A percentile compares a stretch with the other conserved stretches of the same genome.
Evolutionary conservation across 2,797 vertebrate genomes (phyloP).

Genomic region (Cossypha polioptera): DNA sequence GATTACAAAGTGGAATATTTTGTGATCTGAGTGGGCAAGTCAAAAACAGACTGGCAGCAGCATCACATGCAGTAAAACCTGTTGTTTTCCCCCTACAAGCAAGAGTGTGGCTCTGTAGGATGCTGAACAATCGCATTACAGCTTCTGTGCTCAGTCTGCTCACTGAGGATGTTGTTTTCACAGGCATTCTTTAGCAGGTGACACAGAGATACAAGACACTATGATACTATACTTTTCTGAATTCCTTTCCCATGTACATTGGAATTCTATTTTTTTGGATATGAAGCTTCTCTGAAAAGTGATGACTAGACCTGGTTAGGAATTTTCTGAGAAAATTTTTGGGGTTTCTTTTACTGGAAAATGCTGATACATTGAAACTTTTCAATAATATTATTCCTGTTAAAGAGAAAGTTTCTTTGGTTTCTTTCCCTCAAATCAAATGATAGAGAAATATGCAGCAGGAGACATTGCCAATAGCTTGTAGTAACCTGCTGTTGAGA

Average conservation of each 20-base stretch:
- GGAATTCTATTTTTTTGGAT: background rate
- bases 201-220: background rate
- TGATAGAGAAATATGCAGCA: background rate
- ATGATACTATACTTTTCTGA: background rate
- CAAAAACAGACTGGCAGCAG: background rate
- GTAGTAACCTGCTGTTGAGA: background rate
- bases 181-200: background rate
- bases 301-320: background rate
- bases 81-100: background rate
- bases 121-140: background rate
- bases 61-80: background rate
- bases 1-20: background rate
- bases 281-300: background rate
- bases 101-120: background rate
- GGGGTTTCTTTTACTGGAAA: background rate
- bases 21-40: background rate
- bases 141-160: background rate
- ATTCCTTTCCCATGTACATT: background rate
- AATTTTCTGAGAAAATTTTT: background rate
- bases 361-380: background rate
- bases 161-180: background rate
- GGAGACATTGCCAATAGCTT: background rate
- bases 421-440: background rate
- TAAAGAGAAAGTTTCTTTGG: background rate
- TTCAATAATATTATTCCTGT: background rate